A percentile compares a stretch with the other conserved stretches of the same genome.
These are phyloP conservation scores for Leptestheria dahalacensis DNA, from an alignment of 1,140 invertebrate genomes.

Conservation along the genomic window DNA sequence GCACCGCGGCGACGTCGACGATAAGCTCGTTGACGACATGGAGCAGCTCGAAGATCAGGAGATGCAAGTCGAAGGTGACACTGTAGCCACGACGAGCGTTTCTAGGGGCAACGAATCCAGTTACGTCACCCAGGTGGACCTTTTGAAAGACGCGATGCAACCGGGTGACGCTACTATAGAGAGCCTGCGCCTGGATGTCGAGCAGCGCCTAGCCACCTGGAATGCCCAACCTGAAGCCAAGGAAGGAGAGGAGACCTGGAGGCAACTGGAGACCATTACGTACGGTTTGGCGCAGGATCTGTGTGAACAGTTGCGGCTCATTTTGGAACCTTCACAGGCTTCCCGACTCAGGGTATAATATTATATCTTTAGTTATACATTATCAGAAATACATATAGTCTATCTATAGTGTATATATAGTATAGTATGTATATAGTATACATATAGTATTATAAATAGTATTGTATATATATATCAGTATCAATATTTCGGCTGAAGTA, in stretches of 20 bases:
- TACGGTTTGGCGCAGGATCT: slow-evolving; percentile 64
- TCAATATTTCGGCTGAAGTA: too few species aligned
- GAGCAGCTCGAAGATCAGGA: slow-evolving; percentile 22
- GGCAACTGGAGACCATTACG: slow-evolving; percentile 39
- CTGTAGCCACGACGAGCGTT: slow-evolving; percentile 46
- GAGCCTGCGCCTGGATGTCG: slow-evolving; percentile 31
- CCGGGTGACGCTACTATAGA: slow-evolving; percentile 21
- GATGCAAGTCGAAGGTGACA: slow-evolving; percentile 59
- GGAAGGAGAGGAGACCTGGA: slow-evolving; percentile 27
- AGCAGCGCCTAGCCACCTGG: slow-evolving; percentile 39
- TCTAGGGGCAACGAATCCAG: slow-evolving; percentile 50
- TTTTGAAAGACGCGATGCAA: slow-evolving; percentile 15
- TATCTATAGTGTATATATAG: too few species aligned
- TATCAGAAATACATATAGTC: too few species aligned
- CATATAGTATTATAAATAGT: too few species aligned
- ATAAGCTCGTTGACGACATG: slow-evolving; percentile 18
- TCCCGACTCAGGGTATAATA: slow-evolving; percentile 48
- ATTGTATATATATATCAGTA: too few species aligned
- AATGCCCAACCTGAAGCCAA: slow-evolving; percentile 32
- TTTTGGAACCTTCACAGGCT: slow-evolving; percentile 87
- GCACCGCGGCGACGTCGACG: slow-evolving; percentile 14
- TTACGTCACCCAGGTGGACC: slow-evolving; percentile 36
- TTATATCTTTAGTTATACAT: background rate
- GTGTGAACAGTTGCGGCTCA: slow-evolving; percentile 80
- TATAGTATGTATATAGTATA: too few species aligned